Evolutionary conservation across 1,140 invertebrate species (phyloP).

Genomic region (Streblospio benedicti): DNA sequence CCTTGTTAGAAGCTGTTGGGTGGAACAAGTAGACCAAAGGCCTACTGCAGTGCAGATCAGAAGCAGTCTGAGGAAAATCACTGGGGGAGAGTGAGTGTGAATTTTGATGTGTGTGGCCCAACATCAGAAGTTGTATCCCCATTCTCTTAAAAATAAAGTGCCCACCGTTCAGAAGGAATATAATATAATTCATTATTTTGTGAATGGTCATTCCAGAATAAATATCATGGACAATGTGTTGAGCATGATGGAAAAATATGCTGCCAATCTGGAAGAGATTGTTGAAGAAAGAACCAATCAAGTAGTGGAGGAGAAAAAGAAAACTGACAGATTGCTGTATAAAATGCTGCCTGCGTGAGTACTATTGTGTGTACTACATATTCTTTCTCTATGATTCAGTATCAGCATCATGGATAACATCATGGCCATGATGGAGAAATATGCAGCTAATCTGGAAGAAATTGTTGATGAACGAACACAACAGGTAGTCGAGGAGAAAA

Average conservation of each 20-base stretch:
- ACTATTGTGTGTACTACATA: too few species aligned
- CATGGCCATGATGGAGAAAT: conserved; percentile 88
- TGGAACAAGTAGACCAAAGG: conserved; percentile 12
- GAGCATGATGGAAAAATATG: conserved; percentile 85
- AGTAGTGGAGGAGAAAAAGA: conserved; percentile 78
- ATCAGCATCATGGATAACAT: conserved; percentile 86
- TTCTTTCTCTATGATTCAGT: too few species aligned
- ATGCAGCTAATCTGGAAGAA: conserved; percentile 82
- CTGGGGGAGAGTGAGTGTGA: too few species aligned
- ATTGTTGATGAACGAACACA: conserved; percentile 75
- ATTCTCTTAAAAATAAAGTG: too few species aligned
- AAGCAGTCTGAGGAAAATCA: too few species aligned
- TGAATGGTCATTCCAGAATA: too few species aligned
- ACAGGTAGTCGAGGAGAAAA: conserved; percentile 78
- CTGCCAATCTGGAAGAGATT: conserved; percentile 78
- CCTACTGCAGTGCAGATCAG: conserved; percentile 30
- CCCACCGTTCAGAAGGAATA: too few species aligned
- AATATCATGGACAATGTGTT: conserved; percentile 79
- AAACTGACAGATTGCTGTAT: conserved; percentile 77
- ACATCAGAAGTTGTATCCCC: too few species aligned
- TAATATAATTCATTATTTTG: too few species aligned
- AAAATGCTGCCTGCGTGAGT: conserved; percentile 74
- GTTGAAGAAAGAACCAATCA: conserved; percentile 78
- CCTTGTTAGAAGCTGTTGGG: conserved; percentile 14
- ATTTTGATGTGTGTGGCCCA: too few species aligned